Evolutionary conservation across 1,140 invertebrate species (phyloP).

Genomic region (Drosophila kepulauana): DNA sequence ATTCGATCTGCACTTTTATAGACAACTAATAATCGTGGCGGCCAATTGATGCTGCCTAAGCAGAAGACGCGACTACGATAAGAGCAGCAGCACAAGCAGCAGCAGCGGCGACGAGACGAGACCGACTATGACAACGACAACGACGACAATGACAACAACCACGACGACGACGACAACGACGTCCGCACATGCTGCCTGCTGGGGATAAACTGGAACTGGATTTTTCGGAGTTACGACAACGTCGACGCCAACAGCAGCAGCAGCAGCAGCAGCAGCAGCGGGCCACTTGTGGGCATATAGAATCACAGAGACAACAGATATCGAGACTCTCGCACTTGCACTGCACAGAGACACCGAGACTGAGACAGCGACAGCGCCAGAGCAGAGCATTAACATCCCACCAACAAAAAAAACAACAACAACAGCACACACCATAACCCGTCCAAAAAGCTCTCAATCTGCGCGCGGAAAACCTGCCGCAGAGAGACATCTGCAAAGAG

Average conservation of each 20-base stretch:
- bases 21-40: background rate
- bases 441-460: constrained; percentile 53
- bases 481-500: background rate
- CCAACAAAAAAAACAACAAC: background rate
- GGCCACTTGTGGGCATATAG: constrained; percentile 57
- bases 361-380: background rate
- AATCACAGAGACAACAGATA: constrained; percentile 73
- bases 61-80: constrained; percentile 24
- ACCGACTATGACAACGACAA: constrained; percentile 24
- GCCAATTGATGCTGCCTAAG: constrained; percentile 3
- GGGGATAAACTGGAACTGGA: constrained; percentile 84
- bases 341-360: constrained; percentile 11
- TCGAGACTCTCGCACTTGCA: constrained; percentile 66
- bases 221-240: constrained; percentile 79
- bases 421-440: constrained; percentile 44
- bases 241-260: constrained; percentile 8
- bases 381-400: constrained; percentile 43
- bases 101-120: background rate
- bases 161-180: constrained; percentile 67
- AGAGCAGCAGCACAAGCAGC: constrained; percentile 4
- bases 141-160: constrained; percentile 34
- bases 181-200: constrained; percentile 84
- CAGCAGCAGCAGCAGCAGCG: constrained; percentile 21
- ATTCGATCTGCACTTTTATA: constrained; percentile 9
- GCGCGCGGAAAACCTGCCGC: constrained; percentile 34